Evolutionary conservation across 2,113 vertebrate genomes (phyloP), one percentile per base, ranked within the genome.

Genomic region (Balaenoptera acutorostrata): DNA sequence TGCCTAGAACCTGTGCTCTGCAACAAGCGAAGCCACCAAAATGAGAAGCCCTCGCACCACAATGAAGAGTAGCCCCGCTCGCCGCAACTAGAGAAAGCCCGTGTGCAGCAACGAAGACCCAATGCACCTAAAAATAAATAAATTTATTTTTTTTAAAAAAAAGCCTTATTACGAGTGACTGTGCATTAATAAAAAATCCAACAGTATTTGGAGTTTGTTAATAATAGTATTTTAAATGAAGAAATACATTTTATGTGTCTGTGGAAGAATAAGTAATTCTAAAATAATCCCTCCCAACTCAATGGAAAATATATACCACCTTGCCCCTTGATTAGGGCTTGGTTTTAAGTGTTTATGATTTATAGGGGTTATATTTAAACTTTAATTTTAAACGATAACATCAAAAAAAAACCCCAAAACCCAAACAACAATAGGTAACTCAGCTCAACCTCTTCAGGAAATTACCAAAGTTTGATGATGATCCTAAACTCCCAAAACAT

Each of bases 11-110:
- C 49, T 52, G 52, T 52, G 52, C 52, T 52, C 15, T 52, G 52
- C 52, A 52, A 52, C 52, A 17, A 52, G 15, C 17, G 15, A 52
- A 52, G 52, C 52, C 52, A 52, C 52, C 15, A 17, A 5, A 52
- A 17, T 52, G 52, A 52, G 52, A 17, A 52, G 52, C 15, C 15
- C 1, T 0, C 0, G 0, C 52, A 52, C 52, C 15, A 17, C 52
- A 17, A 1, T 17, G 15, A 52, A 52, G 52, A 52, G 52, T 52
- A 52, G 15, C 15, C 15, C 52, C 0, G 0, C 52, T 52, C 0
- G 15, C 52, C 15, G 52, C 15, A 17, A 1, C 15, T 52, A 17
- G 52, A 52, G 52, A 17, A 52, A 52, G 5, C 52, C 15, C 5
- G 15, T 52, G 52, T 52, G 52, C 15, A 52, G 15, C 52, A 52